A percentile compares a stretch with the other conserved stretches of the same genome.
Conservation (phyloP, 2,888 invertebrate species). For the Anaspis maculata region DNA sequence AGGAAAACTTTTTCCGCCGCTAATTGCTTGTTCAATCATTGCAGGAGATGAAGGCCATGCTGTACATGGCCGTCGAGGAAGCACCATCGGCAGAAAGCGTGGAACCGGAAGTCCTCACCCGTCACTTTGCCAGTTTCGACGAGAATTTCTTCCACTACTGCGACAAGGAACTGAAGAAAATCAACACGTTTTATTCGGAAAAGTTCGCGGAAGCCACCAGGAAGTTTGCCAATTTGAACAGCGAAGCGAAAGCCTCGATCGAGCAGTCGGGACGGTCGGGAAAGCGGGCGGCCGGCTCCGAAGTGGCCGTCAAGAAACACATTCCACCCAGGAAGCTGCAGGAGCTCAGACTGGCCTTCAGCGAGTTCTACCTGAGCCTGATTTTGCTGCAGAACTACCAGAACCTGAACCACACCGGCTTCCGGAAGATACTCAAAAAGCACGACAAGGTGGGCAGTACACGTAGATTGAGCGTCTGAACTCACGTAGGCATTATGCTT, state of each 20-base stretch:
- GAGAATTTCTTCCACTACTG: conserved; percentile 79
- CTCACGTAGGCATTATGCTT: no score
- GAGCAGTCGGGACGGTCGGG: conserved; percentile 31
- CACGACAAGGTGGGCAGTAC: conserved; percentile 63
- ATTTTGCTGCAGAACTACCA: conserved; percentile 84
- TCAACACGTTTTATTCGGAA: conserved; percentile 83
- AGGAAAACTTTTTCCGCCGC: no score
- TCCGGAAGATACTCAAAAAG: conserved; percentile 84
- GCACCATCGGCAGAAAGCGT: conserved; percentile 68
- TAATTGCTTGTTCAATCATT: no score
- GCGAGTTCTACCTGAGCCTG: conserved; percentile 81
- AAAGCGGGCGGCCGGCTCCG: conserved; percentile 31
- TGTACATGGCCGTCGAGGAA: conserved; percentile 71
- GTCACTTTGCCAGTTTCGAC: conserved; percentile 72
- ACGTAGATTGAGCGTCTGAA: no score
- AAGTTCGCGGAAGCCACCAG: conserved; percentile 83
- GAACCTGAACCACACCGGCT: conserved; percentile 81
- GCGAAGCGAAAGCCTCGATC: conserved; percentile 54
- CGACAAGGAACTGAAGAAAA: conserved; percentile 78
- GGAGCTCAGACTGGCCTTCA: conserved; percentile 80
- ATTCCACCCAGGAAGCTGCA: conserved; percentile 62
- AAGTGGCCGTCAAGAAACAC: conserved; percentile 25
- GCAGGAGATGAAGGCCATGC: conserved; percentile 76
- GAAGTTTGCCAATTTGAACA: conserved; percentile 65
- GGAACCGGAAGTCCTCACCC: conserved; percentile 59